Percentiles rank a stretch among this genome's conserved stretches.
These are phyloP conservation scores for Girardinus metallicus DNA, from an alignment of 2,797 vertebrate genomes.

Conservation along the genomic window DNA sequence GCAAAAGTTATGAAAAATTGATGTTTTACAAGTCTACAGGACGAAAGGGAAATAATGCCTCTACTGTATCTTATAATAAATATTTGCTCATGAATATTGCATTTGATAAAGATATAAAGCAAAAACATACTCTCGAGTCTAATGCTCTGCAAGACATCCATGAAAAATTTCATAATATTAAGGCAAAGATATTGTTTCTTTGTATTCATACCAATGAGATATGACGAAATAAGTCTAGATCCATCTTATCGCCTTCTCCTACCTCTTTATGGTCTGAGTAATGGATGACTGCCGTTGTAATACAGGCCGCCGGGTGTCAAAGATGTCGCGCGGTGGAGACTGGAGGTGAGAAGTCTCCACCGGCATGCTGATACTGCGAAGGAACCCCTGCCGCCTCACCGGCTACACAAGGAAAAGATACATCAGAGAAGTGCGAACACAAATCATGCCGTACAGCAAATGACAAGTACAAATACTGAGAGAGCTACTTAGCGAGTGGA, in stretches of 20 bases:
- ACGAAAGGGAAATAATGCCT: neutral
- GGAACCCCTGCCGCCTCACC: slow-evolving; percentile 87
- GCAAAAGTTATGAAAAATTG: slow-evolving; percentile 8
- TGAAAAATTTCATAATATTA: neutral
- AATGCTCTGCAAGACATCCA: neutral
- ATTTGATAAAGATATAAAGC: neutral
- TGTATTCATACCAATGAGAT: neutral
- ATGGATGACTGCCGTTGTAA: slow-evolving; percentile 95
- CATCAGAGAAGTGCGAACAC: slow-evolving; percentile 1
- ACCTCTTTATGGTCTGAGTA: slow-evolving; percentile 98
- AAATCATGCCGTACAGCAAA: neutral
- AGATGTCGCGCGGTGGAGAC: slow-evolving; percentile 83
- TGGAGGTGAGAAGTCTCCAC: slow-evolving; percentile 86
- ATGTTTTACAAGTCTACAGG: neutral
- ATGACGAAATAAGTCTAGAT: neutral
- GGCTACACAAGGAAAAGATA: slow-evolving; percentile 73
- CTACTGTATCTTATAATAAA: neutral
- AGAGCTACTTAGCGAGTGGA: neutral
- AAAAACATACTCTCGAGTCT: neutral
- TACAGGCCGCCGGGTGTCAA: slow-evolving; percentile 84
- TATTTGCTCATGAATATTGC: neutral
- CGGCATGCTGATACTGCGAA: slow-evolving; percentile 96
- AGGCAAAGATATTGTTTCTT: neutral
- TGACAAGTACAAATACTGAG: slow-evolving; percentile 11
- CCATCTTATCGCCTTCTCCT: slow-evolving; percentile 24